Evolutionary conservation across 2,113 vertebrate species (phyloP), one percentile per base, ranked within the genome.

Genomic region (Camelus bactrianus): DNA sequence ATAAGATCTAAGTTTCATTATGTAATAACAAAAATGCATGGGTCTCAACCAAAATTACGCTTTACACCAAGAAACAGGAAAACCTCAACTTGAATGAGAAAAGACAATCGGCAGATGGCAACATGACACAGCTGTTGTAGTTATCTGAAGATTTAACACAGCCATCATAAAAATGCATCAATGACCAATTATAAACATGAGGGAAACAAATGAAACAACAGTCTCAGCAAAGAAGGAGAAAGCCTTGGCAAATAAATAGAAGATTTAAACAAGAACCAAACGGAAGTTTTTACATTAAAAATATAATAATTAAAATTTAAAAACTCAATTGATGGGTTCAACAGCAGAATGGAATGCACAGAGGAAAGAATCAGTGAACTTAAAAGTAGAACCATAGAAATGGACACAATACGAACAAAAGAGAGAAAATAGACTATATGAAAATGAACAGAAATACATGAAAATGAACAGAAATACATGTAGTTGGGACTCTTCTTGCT

Each of bases 391-490:
- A 72, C 42, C 54, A 60, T 6, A 58, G 65, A 82, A 72, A 81
- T 58, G 15, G 15, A 46, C n/a, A 54, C 30, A 91, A 64, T 60
- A 83, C 32, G 56, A 75, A 72, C 42, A 64, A 70, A 67, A 69
- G 35, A 82, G 54, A 72, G 30, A 92, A 83, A 72, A 50, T 0
- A 73, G 67, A 35, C 13, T 48, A 81, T 11, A 35, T 35, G 60
- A 72, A 82, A 56, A 38, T 73, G 65, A 73, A 82, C 30, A 82
- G 65, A 82, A 96, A 90, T 89, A 95, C 87, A 97, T 93, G 42
- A 72, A 82, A 56, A 38, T 73, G 65, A 73, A 82, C 30, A 82
- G 65, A 82, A 96, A 90, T 89, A 95, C 87, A 97, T 93, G 42
- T 96, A 56, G 4, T 89, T 54, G 83, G 46, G 84, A 16, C 30